Conservation (phyloP, 2,888 invertebrate species). For the Chymomyza fuscimana region DNA sequence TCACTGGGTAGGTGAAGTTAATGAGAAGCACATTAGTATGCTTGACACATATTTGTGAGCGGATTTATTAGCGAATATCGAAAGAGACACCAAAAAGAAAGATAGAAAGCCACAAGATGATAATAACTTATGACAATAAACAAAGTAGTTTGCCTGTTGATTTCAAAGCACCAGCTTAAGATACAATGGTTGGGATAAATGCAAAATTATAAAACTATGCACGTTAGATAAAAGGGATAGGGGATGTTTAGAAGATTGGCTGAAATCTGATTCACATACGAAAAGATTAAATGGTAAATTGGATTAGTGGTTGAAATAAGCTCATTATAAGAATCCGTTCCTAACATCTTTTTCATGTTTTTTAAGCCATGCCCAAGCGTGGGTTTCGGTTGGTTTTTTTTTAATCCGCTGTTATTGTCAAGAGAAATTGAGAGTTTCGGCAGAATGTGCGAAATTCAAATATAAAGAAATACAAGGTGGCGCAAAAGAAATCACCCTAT, state of each 20-base stretch:
- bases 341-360: not conserved
- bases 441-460: no score
- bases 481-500: no score
- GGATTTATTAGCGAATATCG: constrained; percentile 30
- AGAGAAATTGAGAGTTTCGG: no score
- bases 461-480: no score
- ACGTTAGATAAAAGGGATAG: not conserved
- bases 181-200: not conserved
- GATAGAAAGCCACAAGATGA: constrained; percentile 33
- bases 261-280: no score
- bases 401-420: no score
- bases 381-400: no score
- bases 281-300: not conserved
- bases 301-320: not conserved
- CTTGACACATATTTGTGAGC: constrained; percentile 46
- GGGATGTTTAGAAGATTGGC: not conserved
- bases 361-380: no score
- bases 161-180: not conserved
- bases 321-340: not conserved
- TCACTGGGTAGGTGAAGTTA: not conserved
- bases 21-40: constrained; percentile 51
- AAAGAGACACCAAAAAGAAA: constrained; percentile 21
- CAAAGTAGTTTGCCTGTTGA: not conserved
- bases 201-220: constrained; percentile 1
- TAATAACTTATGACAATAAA: constrained; percentile 26